A percentile compares a stretch with the other conserved stretches of the same genome.
These are phyloP conservation scores for Xylophagus ater DNA, from an alignment of 2,888 invertebrate genomes.

Conservation along the genomic window DNA sequence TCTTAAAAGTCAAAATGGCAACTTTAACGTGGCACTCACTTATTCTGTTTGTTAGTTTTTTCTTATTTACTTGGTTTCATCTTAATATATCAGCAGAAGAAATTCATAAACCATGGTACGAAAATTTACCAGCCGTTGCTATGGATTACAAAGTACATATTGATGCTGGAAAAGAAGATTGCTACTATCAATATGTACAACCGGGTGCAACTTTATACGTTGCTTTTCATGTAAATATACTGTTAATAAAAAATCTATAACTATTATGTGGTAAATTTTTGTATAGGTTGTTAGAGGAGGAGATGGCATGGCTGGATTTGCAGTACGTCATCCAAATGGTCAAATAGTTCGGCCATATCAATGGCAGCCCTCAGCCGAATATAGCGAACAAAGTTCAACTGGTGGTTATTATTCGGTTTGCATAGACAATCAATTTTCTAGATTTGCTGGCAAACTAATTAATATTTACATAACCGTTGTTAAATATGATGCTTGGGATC, in stretches of 20 bases:
- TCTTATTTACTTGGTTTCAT: slow-evolving; percentile 22
- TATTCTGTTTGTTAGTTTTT: slow-evolving; percentile 21
- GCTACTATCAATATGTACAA: slow-evolving; percentile 89
- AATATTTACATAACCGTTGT: slow-evolving; percentile 86
- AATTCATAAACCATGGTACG: slow-evolving; percentile 66
- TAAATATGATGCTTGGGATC: slow-evolving; percentile 87
- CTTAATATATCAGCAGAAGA: slow-evolving; percentile 29
- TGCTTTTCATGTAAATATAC: slow-evolving; percentile 69
- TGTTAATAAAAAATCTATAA: too few species aligned
- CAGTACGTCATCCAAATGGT: slow-evolving; percentile 75
- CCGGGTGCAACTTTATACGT: slow-evolving; percentile 87
- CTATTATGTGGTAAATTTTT: too few species aligned
- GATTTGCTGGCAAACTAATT: slow-evolving; percentile 80
- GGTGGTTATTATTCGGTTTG: slow-evolving; percentile 87
- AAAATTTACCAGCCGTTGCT: slow-evolving; percentile 78
- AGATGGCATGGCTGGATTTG: slow-evolving; percentile 89
- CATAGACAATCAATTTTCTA: slow-evolving; percentile 85
- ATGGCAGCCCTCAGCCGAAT: slow-evolving; percentile 82
- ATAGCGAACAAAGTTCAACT: slow-evolving; percentile 67
- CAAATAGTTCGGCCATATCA: slow-evolving; percentile 80
- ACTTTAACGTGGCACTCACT: slow-evolving; percentile 34
- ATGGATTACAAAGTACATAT: slow-evolving; percentile 95
- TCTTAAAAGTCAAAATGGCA: slow-evolving; percentile 19
- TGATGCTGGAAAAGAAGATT: slow-evolving; percentile 90
- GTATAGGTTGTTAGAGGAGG: slow-evolving; percentile 82